Percentiles rank a stretch among this genome's conserved stretches.
phyloP scores from a whole-genome alignment of 2,797 vertebrate species.

The Salarias fasciatus region DNA sequence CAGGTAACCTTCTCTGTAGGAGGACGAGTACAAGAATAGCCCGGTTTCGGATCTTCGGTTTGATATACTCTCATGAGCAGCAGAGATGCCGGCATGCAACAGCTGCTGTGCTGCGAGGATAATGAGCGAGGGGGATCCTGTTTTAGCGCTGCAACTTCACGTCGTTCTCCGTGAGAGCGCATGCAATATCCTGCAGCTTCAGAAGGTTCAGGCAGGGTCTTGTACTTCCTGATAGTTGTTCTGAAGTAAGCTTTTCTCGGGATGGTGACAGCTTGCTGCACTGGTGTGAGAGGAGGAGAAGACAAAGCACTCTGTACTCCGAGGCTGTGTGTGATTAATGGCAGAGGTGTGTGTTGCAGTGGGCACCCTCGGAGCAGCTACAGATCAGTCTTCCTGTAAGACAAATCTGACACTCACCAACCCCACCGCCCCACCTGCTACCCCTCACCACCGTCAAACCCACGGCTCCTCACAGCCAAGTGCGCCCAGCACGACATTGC shows the following conservation, averaged over 20 bases:
- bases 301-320: constrained; percentile 74
- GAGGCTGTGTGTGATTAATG: constrained; percentile 86
- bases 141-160: constrained; percentile 34
- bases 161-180: constrained; percentile 27
- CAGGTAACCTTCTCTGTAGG: constrained; percentile 67
- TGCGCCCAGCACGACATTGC: constrained; percentile 73
- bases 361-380: constrained; percentile 84
- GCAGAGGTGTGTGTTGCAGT: constrained; percentile 85
- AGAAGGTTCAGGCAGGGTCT: constrained; percentile 34
- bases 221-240: constrained; percentile 58
- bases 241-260: constrained; percentile 68
- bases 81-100: constrained; percentile 22
- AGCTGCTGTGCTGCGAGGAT: constrained; percentile 8
- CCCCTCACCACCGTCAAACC: constrained; percentile 78
- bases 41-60: constrained; percentile 24
- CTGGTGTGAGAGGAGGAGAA: constrained; percentile 67
- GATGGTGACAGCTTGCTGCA: constrained; percentile 75
- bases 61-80: constrained; percentile 26
- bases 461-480: constrained; percentile 78
- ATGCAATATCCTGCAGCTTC: constrained; percentile 22
- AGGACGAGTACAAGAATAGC: constrained; percentile 31
- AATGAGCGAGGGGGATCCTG: constrained; percentile 10
- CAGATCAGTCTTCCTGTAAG: constrained; percentile 87
- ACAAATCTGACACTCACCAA: constrained; percentile 83
- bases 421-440: constrained; percentile 75